A percentile compares a stretch with the other conserved stretches of the same genome.
phyloP scores from a whole-genome alignment of 2,888 invertebrate species.

The Timema cristinae region DNA sequence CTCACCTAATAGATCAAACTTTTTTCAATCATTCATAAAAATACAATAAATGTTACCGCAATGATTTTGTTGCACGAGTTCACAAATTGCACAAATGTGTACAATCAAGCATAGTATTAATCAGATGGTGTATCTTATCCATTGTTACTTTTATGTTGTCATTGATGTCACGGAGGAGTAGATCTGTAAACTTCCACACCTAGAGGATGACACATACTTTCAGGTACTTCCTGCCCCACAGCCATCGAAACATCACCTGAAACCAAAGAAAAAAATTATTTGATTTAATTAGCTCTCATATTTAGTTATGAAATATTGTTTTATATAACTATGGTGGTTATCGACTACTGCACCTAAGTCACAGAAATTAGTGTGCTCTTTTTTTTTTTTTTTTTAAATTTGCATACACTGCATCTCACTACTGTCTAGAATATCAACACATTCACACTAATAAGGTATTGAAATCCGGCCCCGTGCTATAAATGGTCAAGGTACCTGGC shows the following conservation, averaged over 20 bases:
- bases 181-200: constrained; percentile 45
- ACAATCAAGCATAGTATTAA: too few relatives aligned
- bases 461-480: too few relatives aligned
- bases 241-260: constrained; percentile 46
- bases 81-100: too few relatives aligned
- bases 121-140: too few relatives aligned
- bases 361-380: not conserved
- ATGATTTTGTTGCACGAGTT: too few relatives aligned
- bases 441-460: too few relatives aligned
- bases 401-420: not conserved
- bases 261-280: constrained; percentile 18
- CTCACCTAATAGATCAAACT: too few relatives aligned
- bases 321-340: not conserved
- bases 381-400: not conserved
- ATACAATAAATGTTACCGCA: too few relatives aligned
- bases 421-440: too few relatives aligned
- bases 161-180: not conserved
- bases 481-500: too few relatives aligned
- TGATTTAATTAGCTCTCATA: not conserved
- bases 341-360: not conserved
- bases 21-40: too few relatives aligned
- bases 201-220: constrained; percentile 44
- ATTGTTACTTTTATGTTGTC: too few relatives aligned
- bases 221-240: constrained; percentile 45
- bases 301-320: not conserved